A percentile compares a stretch with the other conserved stretches of the same genome.
Conservation (phyloP, 2,797 vertebrate genomes). For the Poecilia picta region DNA sequence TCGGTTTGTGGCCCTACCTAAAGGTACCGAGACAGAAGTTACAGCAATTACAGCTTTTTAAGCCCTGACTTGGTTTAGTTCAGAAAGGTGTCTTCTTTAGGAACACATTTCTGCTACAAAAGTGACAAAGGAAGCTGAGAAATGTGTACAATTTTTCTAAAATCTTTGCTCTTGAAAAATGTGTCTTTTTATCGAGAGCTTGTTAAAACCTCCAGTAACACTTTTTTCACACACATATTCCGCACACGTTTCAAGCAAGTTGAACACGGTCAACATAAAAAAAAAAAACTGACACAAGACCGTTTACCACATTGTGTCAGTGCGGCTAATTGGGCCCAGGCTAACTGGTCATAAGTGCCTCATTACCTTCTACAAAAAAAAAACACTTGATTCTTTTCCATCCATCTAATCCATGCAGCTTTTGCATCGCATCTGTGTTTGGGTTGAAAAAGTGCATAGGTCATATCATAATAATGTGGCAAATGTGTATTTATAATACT, state of each 20-base stretch:
- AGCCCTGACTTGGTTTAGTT: neutral
- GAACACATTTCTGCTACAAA: neutral
- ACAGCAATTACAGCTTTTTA: neutral
- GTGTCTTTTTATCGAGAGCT: slow-evolving; percentile 26
- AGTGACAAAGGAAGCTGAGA: slow-evolving; percentile 12
- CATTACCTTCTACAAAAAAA: slow-evolving; percentile 60
- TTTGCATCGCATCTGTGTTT: slow-evolving; percentile 17
- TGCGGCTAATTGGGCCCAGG: slow-evolving; percentile 59
- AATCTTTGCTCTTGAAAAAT: neutral
- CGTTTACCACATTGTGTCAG: slow-evolving; percentile 31
- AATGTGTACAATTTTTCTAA: neutral
- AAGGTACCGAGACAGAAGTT: neutral
- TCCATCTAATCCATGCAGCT: slow-evolving; percentile 40
- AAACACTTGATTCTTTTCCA: slow-evolving; percentile 45
- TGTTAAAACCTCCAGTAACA: slow-evolving; percentile 35
- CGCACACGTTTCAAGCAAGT: slow-evolving; percentile 6
- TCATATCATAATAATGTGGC: slow-evolving; percentile 29
- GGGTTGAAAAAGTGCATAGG: slow-evolving; percentile 1
- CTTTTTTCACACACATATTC: slow-evolving; percentile 5
- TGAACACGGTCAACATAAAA: slow-evolving; percentile 13
- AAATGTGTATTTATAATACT: slow-evolving; percentile 32
- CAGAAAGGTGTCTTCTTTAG: neutral
- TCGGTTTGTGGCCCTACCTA: neutral
- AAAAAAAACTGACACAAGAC: slow-evolving; percentile 20
- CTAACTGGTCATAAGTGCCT: slow-evolving; percentile 50